phyloP scores from a whole-genome alignment of 2,888 invertebrate genomes.

The Eutolmus rufibarbis region DNA sequence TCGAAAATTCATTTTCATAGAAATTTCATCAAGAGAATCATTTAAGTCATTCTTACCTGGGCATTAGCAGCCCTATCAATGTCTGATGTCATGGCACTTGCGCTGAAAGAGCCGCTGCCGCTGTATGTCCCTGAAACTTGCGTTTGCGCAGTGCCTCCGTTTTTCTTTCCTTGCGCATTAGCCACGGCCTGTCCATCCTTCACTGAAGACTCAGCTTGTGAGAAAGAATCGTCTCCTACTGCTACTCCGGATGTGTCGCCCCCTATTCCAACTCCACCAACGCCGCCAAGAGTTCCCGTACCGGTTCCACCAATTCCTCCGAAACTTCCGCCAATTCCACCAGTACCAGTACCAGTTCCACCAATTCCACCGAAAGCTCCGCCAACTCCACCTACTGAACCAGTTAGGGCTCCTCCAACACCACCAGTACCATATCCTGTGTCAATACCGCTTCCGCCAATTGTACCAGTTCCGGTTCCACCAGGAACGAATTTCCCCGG shows the following conservation, averaged over 20 bases:
- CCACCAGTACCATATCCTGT: background rate
- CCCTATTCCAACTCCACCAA: background rate
- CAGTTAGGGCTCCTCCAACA: background rate
- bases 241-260: constrained; percentile 1
- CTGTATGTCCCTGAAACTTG: constrained; percentile 83
- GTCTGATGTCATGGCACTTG: constrained; percentile 81
- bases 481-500: background rate
- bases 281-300: background rate
- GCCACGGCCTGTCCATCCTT: constrained; percentile 77
- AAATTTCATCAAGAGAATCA: too few species aligned
- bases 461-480: background rate
- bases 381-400: background rate
- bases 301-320: background rate
- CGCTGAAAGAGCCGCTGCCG: constrained; percentile 80
- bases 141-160: constrained; percentile 79
- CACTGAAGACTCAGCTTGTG: constrained; percentile 69
- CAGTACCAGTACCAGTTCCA: background rate
- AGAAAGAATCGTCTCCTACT: constrained; percentile 72
- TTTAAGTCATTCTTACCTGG: constrained; percentile 55
- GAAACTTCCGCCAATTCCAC: too few species aligned
- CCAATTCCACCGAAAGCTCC: background rate
- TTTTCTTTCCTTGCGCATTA: constrained; percentile 77
- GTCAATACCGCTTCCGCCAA: background rate
- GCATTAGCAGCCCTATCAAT: constrained; percentile 74
- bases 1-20: too few species aligned